Conservation (phyloP, 2,888 invertebrate species). For the Cerceris rybyensis region DNA sequence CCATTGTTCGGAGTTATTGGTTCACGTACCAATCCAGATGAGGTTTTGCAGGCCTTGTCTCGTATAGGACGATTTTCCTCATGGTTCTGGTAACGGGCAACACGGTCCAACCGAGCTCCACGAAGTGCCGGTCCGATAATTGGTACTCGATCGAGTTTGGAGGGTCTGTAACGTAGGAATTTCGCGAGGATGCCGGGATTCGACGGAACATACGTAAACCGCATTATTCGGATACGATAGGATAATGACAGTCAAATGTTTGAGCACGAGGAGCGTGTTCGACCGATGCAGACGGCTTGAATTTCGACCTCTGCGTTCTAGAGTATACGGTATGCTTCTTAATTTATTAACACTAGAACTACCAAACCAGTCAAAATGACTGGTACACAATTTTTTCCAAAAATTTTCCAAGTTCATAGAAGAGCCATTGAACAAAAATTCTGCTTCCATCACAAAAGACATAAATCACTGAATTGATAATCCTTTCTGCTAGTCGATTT, state of each 20-base stretch:
- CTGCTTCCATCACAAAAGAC: too few relatives aligned
- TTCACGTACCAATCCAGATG: slow-evolving; percentile 62
- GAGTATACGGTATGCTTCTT: not conserved
- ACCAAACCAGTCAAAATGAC: too few relatives aligned
- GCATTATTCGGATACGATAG: slow-evolving; percentile 39
- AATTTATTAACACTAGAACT: not conserved
- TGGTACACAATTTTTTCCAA: too few relatives aligned
- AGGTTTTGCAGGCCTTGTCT: slow-evolving; percentile 62
- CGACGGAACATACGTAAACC: slow-evolving; percentile 40
- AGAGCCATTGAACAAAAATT: too few relatives aligned
- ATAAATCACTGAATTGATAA: too few relatives aligned
- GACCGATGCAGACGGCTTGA: slow-evolving; percentile 32
- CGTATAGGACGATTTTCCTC: slow-evolving; percentile 63
- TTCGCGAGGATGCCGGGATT: slow-evolving; percentile 52
- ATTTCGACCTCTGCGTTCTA: not conserved
- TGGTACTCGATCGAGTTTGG: slow-evolving; percentile 72
- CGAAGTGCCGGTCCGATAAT: slow-evolving; percentile 72
- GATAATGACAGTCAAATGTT: slow-evolving; percentile 44
- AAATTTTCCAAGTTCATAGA: too few relatives aligned
- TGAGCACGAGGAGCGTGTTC: slow-evolving; percentile 31
- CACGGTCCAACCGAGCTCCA: slow-evolving; percentile 70
- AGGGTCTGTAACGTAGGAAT: slow-evolving; percentile 63
- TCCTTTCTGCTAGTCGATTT: too few relatives aligned
- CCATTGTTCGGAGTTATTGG: not conserved
- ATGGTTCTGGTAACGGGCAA: slow-evolving; percentile 63